Base-by-base conservation (phyloP, 2,113 vertebrate species). In the Eidolon helvum region DNA sequence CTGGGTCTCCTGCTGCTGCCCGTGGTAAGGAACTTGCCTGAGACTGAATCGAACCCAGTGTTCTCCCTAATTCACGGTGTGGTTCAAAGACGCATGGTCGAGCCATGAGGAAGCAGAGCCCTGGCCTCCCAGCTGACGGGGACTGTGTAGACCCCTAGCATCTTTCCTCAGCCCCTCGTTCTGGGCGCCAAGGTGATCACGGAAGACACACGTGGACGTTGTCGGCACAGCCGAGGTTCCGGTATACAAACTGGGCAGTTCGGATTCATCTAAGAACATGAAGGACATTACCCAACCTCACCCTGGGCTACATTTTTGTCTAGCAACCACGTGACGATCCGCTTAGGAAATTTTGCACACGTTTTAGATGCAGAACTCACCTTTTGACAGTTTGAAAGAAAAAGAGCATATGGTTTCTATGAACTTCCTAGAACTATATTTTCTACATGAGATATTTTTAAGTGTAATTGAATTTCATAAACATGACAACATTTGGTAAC, bases 361-460 rank as follows among this genome's bases (percentile, higher is more conserved):
- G n/a, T 78, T 92, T 79, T 28, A 72, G 45, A 43, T 82, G 33
- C 45, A 94, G 59, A 33, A 33, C 66, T 71, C 33, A 72, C 93
- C 0, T 98, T 97, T 45, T 85, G 69, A 35, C 69, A 57, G 30
- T 78, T 80, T 57, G 9, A 43, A 40, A 19, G 75, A 55, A 18
- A 87, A 71, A 38, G 61, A 93, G 33, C 97, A 95, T 89, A 79
- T 97, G 92, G 77, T 97, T 98, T 94, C 78, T 93, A 72, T 97
- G 91, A 96, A 93, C 79, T 88, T 88, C 59, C 78, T 87, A 91
- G 91, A 94, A 53, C 89, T 96, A 6, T 88, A 85, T 96, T 98
- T 94, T 97, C 93, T 95, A 78, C 95, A 83, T 69, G 94, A 91
- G 91, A 90, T 97, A 96, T 97, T 98, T 97, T 97, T 98, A 97